Evolutionary conservation across 2,888 invertebrate genomes (phyloP), one percentile per base, ranked within the genome.

Genomic region (Bibio marci): DNA sequence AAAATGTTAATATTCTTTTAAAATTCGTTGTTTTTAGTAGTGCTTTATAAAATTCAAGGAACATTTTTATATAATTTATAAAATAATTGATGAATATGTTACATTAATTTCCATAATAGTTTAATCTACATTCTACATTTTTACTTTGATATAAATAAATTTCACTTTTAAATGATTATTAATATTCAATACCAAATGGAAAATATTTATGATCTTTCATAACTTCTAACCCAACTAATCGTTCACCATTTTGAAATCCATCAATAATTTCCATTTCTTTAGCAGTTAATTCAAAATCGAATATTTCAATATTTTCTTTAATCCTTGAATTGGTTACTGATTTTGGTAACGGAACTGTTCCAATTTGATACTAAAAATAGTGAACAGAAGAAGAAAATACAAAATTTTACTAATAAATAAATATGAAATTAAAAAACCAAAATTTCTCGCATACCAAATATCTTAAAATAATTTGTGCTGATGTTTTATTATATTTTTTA

Each of bases 391-490:
- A 22, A n/a, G n/a, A n/a, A 22, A 22, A 22, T 8, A 22, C 5
- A 22, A 22, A 22, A 22, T 22, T 22, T 22, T n/a, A n/a, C n/a
- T n/a, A n/a, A n/a, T n/a, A n/a, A n/a, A 6, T 17, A 26, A 13
- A 17, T 8, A 36, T 4, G n/a, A n/a, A n/a, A n/a, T 22, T 26
- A 15, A 17, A 30, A n/a, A 4, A 7, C 19, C 17, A 7, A n/a
- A 19, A 37, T 17, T 3, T 4, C n/a, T n/a, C 10, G n/a, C 58
- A 63, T 55, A 77, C 78, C 65, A 78, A 57, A 57, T 73, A 79
- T 55, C 74, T 64, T 17, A 79, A 51, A 1, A 66, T 60, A 14
- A 79, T 52, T 57, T 79, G 79, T 1, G 74, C 70, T 1, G 73
- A 63, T 0, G 70, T 71, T 58, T 78, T 79, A 2, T 65, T 64